Base-by-base conservation (phyloP, 2,888 invertebrate species). In the Diploptera punctata region DNA sequence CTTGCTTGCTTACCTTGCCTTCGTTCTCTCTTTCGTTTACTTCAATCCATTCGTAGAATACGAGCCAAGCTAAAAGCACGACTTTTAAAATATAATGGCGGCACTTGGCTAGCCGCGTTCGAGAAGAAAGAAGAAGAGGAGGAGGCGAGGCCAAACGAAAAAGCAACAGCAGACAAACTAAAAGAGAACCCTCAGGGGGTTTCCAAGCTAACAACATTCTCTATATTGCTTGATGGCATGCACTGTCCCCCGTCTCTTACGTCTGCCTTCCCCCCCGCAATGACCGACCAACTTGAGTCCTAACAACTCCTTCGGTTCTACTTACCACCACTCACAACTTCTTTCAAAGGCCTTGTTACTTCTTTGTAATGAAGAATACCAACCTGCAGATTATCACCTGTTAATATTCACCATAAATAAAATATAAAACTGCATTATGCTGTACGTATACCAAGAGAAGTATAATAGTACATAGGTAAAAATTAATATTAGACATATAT, bases 91-190 rank as follows among this genome's bases (percentile, higher is more conserved):
- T 43, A 61, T 72, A 72, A 72, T 72, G 72, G 72, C 72, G 72
- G 65, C 71, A 33, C 47, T 65, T n/a, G 65, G 62, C 43, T 29
- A 21, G 44, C 43, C 29, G n/a, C n/a, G n/a, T n/a, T n/a, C n/a
- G n/a, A n/a, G n/a, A n/a, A n/a, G n/a, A n/a, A 54, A 54, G 54
- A 43, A 60, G 43, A 44, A 24, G 38, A 57, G 38, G 67, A 67
- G 52, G 72, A 72, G 72, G 72, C 72, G 72, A 72, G 72, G 72
- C 71, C 71, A 71, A 54, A 21, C 71, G 29, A 57, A 60, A 29
- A 67, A 31, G 44, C 44, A 65, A 33, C 43, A 62, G 62, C 65
- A 65, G 65, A 65, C 65, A 65, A 65, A 5, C 44, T 26, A 47
- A 65, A 47, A 65, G 47, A 65, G 24, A 33, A 44, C 65, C 65